These are phyloP conservation scores for Holothuria scabra DNA, from an alignment of 53 echinoderm and acorn worm genomes.

Conservation along the genomic window DNA sequence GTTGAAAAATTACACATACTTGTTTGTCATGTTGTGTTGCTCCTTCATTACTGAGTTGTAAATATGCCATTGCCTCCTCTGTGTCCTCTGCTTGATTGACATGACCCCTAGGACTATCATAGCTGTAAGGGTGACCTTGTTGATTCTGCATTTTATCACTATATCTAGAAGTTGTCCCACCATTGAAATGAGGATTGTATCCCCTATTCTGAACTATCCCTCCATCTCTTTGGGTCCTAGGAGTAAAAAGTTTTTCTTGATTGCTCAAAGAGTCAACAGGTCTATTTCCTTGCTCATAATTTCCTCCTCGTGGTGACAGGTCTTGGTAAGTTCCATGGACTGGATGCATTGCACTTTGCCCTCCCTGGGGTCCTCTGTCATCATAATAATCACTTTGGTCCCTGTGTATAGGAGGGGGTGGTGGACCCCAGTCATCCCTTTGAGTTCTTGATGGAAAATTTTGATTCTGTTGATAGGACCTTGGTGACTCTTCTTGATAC, in stretches of 20 bases:
- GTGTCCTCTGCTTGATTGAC: background rate
- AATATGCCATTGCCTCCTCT: slow-evolving; percentile 22
- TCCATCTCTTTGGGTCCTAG: background rate
- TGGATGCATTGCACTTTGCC: background rate
- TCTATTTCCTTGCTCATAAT: background rate
- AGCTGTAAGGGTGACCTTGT: too few relatives aligned
- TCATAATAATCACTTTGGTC: background rate
- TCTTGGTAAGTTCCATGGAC: background rate
- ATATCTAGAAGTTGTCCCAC: too few relatives aligned
- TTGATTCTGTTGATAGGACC: background rate
- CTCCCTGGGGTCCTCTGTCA: background rate
- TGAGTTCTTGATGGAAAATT: slow-evolving; percentile 20
- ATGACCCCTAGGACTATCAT: too few relatives aligned
- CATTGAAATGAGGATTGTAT: background rate
- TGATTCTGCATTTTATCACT: too few relatives aligned
- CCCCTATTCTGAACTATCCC: background rate
- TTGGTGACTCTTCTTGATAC: slow-evolving; percentile 4
- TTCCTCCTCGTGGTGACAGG: background rate
- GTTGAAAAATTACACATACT: too few relatives aligned
- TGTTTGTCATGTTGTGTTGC: background rate
- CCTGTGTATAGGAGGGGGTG: background rate
- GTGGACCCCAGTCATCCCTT: background rate
- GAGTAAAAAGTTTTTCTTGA: background rate
- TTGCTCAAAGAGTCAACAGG: background rate
- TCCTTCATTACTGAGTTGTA: slow-evolving; percentile 22